Percentiles rank a stretch among this genome's conserved stretches.
These are phyloP conservation scores for Cryptosula pallasiana DNA, from an alignment of 2,888 invertebrate genomes.

Conservation along the genomic window DNA sequence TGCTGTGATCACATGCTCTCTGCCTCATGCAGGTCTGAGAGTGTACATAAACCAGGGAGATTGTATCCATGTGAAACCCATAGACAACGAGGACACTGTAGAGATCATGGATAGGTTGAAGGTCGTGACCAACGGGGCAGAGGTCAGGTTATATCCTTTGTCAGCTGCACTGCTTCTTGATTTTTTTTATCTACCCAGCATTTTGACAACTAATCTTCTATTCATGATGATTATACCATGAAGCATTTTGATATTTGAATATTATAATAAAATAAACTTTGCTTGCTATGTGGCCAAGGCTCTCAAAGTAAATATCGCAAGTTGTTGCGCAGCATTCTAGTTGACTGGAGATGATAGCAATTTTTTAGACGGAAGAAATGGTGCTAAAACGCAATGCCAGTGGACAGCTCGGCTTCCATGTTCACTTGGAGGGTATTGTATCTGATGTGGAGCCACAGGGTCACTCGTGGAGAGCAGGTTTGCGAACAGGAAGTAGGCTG, in stretches of 20 bases:
- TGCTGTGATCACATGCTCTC: no score
- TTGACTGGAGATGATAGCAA: no score
- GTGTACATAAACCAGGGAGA: conserved; percentile 91
- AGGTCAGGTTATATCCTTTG: conserved; percentile 40
- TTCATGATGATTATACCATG: no score
- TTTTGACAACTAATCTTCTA: no score
- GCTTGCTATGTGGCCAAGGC: no score
- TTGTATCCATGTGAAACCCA: conserved; percentile 72
- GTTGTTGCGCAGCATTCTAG: no score
- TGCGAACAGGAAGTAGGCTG: conserved; percentile 79
- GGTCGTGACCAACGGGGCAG: conserved; percentile 66
- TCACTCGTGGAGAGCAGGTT: conserved; percentile 65
- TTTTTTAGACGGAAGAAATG: conserved; percentile 72
- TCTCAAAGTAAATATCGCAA: no score
- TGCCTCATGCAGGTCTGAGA: conserved; percentile 61
- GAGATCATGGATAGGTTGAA: conserved; percentile 75
- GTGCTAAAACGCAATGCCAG: conserved; percentile 73
- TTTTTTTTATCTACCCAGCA: no score
- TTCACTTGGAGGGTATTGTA: conserved; percentile 86
- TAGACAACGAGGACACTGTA: conserved; percentile 61
- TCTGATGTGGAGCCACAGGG: conserved; percentile 76
- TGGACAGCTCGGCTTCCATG: conserved; percentile 73
- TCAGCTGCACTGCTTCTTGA: no score
- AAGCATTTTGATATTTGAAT: no score
- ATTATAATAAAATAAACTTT: no score